These are phyloP conservation scores for Axis porcinus DNA, from an alignment of 2,113 vertebrate genomes.

Conservation along the genomic window DNA sequence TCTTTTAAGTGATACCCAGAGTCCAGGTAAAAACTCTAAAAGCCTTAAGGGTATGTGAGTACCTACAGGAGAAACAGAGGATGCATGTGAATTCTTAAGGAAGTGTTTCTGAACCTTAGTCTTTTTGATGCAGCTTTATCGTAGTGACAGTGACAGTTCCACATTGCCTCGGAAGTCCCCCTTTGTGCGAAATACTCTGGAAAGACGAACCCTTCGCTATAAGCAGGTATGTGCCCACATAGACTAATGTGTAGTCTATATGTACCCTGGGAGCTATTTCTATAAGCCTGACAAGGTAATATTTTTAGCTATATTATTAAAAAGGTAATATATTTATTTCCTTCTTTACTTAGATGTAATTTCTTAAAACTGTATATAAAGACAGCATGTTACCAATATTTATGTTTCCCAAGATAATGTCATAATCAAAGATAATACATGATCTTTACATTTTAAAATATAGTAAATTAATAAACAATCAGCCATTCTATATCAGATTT, in stretches of 20 bases:
- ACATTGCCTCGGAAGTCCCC: conserved; percentile 95
- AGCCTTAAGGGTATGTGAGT: not conserved
- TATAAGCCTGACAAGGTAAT: not conserved
- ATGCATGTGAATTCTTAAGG: not conserved
- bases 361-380: not conserved
- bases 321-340: conserved; percentile 14
- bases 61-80: not conserved
- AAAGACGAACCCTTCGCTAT: conserved; percentile 92
- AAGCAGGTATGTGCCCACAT: conserved; percentile 87
- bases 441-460: not conserved
- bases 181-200: conserved; percentile 95
- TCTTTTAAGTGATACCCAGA: not conserved
- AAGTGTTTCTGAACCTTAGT: not conserved
- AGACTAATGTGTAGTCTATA: not conserved
- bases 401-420: not conserved
- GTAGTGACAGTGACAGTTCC: conserved; percentile 99
- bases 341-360: not conserved
- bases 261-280: not conserved
- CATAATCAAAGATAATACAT: not conserved
- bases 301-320: not conserved
- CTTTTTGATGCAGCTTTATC: conserved; percentile 87
- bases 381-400: not conserved
- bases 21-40: not conserved
- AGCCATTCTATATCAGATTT: not conserved
- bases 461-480: not conserved